phyloP scores from a whole-genome alignment of 2,888 invertebrate species.

The Pollenia labialis region DNA sequence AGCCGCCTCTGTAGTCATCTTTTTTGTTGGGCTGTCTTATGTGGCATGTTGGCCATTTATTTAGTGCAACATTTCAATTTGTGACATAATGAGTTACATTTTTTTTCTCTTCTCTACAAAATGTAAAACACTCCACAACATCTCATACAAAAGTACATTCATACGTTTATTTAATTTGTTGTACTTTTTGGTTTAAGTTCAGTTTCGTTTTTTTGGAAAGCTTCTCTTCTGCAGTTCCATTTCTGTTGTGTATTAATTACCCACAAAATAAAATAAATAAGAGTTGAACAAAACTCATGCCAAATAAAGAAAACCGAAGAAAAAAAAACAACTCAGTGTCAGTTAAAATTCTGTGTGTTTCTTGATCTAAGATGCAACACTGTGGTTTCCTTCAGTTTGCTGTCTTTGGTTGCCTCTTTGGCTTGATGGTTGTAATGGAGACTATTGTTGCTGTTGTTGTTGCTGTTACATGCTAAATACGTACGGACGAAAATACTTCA shows the following conservation, averaged over 20 bases:
- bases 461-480: constrained; percentile 38
- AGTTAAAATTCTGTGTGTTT: constrained; percentile 23
- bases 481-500: constrained; percentile 39
- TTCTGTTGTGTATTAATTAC: constrained; percentile 70
- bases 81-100: constrained; percentile 83
- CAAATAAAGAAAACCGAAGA: constrained; percentile 32
- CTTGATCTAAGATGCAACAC: constrained; percentile 41
- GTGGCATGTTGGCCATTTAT: constrained; percentile 77
- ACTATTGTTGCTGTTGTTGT: constrained; percentile 42
- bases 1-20: constrained; percentile 33
- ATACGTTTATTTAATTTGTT: constrained; percentile 34
- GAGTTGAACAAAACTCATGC: constrained; percentile 66
- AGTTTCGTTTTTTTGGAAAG: constrained; percentile 37
- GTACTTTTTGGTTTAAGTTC: constrained; percentile 36
- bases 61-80: constrained; percentile 83
- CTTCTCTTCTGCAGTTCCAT: constrained; percentile 56
- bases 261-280: constrained; percentile 68
- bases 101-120: constrained; percentile 64
- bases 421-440: constrained; percentile 42
- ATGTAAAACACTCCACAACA: constrained; percentile 64
- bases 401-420: background rate
- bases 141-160: constrained; percentile 22
- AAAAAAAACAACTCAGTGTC: constrained; percentile 23
- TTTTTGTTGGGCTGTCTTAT: constrained; percentile 72
- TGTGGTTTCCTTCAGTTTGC: constrained; percentile 19